Conservation (phyloP, 2,797 vertebrate genomes). For the Phalloptychus januarius region DNA sequence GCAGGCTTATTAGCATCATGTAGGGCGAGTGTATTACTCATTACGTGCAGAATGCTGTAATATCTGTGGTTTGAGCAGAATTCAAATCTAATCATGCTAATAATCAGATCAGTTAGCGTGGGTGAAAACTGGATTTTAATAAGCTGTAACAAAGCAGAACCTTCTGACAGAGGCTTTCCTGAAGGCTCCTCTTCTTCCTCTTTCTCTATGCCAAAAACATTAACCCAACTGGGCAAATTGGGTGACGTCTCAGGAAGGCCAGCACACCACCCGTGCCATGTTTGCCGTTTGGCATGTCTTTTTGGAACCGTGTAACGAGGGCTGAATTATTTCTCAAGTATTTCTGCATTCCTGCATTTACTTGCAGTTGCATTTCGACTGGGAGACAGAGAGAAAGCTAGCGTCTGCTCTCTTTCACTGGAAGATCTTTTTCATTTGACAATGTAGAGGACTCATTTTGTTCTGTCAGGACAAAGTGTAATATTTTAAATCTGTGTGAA, state of each 20-base stretch:
- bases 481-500: conserved; percentile 10
- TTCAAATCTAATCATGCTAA: conserved; percentile 33
- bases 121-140: conserved; percentile 43
- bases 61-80: conserved; percentile 34
- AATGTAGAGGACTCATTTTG: background rate
- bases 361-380: conserved; percentile 44
- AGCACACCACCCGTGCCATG: conserved; percentile 42
- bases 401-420: conserved; percentile 21
- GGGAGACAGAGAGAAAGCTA: background rate
- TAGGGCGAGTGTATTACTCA: conserved; percentile 11
- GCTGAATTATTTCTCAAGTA: conserved; percentile 70
- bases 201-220: conserved; percentile 42
- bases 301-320: conserved; percentile 35
- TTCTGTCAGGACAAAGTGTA: background rate
- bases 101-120: conserved; percentile 27
- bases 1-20: conserved; percentile 23
- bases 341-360: conserved; percentile 54
- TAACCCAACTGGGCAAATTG: conserved; percentile 32
- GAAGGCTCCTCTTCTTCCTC: conserved; percentile 24
- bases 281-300: conserved; percentile 55
- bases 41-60: conserved; percentile 12
- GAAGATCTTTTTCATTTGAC: conserved; percentile 36
- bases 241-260: conserved; percentile 61
- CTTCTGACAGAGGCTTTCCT: conserved; percentile 30
- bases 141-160: conserved; percentile 26